Percentiles rank a stretch among this genome's conserved stretches.
Conservation (phyloP, 2,797 vertebrate genomes). For the Ptychadena robeensis region DNA sequence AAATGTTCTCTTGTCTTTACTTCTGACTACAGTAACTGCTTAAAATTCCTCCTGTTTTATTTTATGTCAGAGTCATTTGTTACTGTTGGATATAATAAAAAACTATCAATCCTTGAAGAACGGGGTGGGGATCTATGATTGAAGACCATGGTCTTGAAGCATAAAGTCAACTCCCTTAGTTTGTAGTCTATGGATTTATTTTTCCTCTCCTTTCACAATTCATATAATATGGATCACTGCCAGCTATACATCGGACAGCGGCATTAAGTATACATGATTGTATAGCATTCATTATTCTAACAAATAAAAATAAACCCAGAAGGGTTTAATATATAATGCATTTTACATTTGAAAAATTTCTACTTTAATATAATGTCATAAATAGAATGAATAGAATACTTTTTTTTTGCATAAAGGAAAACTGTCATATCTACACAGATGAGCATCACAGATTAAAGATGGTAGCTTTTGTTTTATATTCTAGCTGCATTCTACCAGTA, state of each 20-base stretch:
- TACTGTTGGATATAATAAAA: conserved; percentile 45
- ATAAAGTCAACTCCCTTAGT: conserved; percentile 38
- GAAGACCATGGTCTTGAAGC: conserved; percentile 27
- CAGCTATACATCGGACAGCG: conserved; percentile 21
- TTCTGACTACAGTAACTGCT: conserved; percentile 50
- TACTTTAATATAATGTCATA: not conserved
- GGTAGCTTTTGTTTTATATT: not conserved
- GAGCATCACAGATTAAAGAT: not conserved
- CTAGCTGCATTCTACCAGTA: not conserved
- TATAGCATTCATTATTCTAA: conserved; percentile 38
- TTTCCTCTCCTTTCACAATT: conserved; percentile 12
- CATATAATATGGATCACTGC: conserved; percentile 37
- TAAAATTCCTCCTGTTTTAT: conserved; percentile 57
- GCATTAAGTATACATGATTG: conserved; percentile 41
- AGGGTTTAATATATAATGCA: not conserved
- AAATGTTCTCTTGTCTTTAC: conserved; percentile 52
- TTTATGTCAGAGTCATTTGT: conserved; percentile 49
- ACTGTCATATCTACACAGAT: not conserved
- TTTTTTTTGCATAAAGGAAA: not conserved
- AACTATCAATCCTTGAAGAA: conserved; percentile 52
- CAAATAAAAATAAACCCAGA: not conserved
- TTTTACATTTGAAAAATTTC: not conserved
- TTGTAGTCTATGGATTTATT: conserved; percentile 31
- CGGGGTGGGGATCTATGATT: conserved; percentile 49
- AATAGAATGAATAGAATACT: not conserved